Evolutionary conservation across 2,797 vertebrate species (phyloP), one percentile per base, ranked within the genome.

Genomic region (Selene dorsalis): DNA sequence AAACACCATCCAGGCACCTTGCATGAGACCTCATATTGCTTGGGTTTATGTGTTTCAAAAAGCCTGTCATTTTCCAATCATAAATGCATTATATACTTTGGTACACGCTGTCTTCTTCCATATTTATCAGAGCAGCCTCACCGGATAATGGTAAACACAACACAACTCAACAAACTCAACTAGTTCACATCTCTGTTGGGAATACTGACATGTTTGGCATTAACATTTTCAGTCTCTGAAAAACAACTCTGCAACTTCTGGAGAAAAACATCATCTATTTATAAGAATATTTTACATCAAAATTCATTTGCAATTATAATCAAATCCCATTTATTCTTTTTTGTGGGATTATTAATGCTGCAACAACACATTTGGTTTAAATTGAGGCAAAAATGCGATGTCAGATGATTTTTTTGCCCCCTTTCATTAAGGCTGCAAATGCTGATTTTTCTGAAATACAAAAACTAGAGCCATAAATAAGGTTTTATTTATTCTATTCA

Each of bases 241-340:
- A 92, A 91, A 92, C 87, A 93, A 87, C 81, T 87, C 84, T 65
- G 74, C 66, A 88, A 82, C 79, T 91, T 86, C 82, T 79, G 86
- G 75, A 83, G 87, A 81, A 93, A 91, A 92, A 91, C 87, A 92
- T 87, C 41, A 50, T 83, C 90, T 93, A 91, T 93, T 92, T 87
- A 87, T 90, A 85, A 69, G 83, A 86, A 81, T 91, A 79, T 89
- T 90, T 88, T 81, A 84, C 86, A 85, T 82, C 82, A 84, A 78
- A 80, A 84, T 90, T 90, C 56, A 94, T 94, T 91, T 92, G 91
- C 93, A 93, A 94, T 92, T 92, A 81, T 91, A 93, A 93, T 93
- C 85, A 89, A 90, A 91, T 84, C 87, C 86, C 58, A 77, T 68
- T 86, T 84, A 74, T 79, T 82, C 50, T 68, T 83, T 82, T 79